Percentiles rank a stretch among this genome's conserved stretches.
phyloP scores from a whole-genome alignment of 2,797 vertebrate genomes.

The Australoheros facetus region DNA sequence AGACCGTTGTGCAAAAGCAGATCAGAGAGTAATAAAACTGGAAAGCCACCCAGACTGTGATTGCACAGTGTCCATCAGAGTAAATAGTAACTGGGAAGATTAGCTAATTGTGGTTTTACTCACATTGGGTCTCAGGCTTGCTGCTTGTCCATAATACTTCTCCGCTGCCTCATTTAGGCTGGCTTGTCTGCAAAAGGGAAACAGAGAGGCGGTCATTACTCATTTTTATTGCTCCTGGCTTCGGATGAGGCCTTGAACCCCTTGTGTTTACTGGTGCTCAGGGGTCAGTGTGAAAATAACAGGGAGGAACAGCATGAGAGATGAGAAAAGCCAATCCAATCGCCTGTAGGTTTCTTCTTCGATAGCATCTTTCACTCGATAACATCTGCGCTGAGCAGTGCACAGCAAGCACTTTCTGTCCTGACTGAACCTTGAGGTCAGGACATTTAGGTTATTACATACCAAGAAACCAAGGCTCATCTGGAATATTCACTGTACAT shows the following conservation, averaged over 20 bases:
- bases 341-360: conserved; percentile 5
- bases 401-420: conserved; percentile 41
- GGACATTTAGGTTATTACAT: conserved; percentile 37
- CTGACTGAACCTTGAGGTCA: conserved; percentile 51
- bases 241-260: conserved; percentile 64
- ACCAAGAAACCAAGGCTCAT: conserved; percentile 19
- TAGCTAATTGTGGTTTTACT: conserved; percentile 77
- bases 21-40: conserved; percentile 29
- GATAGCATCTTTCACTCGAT: conserved; percentile 45
- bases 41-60: conserved; percentile 55
- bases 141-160: conserved; percentile 94
- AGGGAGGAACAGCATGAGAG: conserved; percentile 34
- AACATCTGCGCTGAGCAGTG: conserved; percentile 40
- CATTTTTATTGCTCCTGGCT: conserved; percentile 74
- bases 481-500: conserved; percentile 3
- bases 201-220: conserved; percentile 63
- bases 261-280: conserved; percentile 50
- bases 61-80: conserved; percentile 54
- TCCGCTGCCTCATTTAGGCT: conserved; percentile 97
- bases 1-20: conserved; percentile 47
- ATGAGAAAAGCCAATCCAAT: conserved; percentile 41
- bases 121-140: conserved; percentile 93
- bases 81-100: conserved; percentile 46
- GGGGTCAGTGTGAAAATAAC: conserved; percentile 71
- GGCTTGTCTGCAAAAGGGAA: conserved; percentile 88